phyloP scores from a whole-genome alignment of 2,113 vertebrate species.

The Calyptomena viridis region DNA sequence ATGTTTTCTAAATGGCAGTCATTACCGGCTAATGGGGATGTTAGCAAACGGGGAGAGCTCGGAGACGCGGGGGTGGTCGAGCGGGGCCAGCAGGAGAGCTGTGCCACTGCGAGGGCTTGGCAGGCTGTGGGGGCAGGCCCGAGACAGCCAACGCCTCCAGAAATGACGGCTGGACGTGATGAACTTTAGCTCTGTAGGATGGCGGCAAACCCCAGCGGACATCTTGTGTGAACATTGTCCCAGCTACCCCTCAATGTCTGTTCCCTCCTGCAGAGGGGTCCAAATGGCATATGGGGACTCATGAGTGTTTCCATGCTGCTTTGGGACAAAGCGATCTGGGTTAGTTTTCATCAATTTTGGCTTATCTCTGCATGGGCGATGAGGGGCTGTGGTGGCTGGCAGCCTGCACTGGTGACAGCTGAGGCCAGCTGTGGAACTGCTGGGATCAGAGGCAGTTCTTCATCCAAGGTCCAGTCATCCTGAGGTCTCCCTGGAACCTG shows the following conservation, averaged over 20 bases:
- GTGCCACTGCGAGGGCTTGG: fast-evolving
- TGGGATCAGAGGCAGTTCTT: not conserved
- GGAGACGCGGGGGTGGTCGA: not conserved
- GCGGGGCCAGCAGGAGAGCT: not conserved
- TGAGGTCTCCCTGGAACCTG: not conserved
- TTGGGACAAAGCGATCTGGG: not conserved
- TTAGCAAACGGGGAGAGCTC: slow-evolving; percentile 18
- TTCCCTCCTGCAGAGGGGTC: not conserved
- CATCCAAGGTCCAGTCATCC: not conserved
- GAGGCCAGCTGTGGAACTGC: not conserved
- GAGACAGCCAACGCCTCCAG: not conserved
- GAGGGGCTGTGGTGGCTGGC: not conserved
- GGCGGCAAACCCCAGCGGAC: not conserved
- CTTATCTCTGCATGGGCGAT: not conserved
- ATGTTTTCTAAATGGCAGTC: slow-evolving; percentile 59
- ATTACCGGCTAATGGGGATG: slow-evolving; percentile 55
- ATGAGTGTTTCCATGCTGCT: not conserved
- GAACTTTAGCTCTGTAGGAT: not conserved
- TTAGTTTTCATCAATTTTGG: not conserved
- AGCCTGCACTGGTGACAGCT: fast-evolving
- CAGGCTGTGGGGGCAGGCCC: not conserved
- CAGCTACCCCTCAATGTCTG: fast-evolving
- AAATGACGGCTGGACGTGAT: not conserved
- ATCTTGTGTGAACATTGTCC: too few relatives aligned
- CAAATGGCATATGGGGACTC: fast-evolving